phyloP scores from a whole-genome alignment of 2,888 invertebrate species.

The Tenodera sinensis region DNA sequence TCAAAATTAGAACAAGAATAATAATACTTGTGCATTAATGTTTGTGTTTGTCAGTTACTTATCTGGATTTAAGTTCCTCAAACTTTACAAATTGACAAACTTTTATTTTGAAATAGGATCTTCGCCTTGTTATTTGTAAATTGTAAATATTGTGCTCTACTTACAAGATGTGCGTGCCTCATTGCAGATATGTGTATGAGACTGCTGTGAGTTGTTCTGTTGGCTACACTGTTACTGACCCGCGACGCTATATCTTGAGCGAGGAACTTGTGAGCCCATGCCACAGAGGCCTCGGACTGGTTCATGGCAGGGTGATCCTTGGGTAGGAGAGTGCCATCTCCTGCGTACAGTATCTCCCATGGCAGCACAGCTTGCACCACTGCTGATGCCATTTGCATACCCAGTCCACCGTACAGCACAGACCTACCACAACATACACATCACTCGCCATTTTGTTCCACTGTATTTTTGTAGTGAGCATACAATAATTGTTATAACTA shows the following conservation, averaged over 20 bases:
- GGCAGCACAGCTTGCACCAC: slow-evolving; percentile 48
- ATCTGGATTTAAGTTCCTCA: no score
- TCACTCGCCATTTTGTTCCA: no score
- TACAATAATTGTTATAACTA: no score
- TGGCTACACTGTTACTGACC: slow-evolving; percentile 36
- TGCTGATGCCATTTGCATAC: slow-evolving; percentile 48
- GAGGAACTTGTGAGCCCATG: slow-evolving; percentile 36
- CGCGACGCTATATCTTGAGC: slow-evolving; percentile 36
- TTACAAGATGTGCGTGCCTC: slow-evolving; percentile 43
- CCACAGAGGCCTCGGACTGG: slow-evolving; percentile 38
- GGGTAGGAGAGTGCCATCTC: slow-evolving; percentile 45
- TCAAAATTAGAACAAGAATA: no score
- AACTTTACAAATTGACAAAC: no score
- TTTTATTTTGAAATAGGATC: no score
- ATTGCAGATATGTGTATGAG: slow-evolving; percentile 42
- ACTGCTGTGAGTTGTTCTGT: slow-evolving; percentile 40
- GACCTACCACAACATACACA: slow-evolving; percentile 41
- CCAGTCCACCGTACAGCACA: slow-evolving; percentile 50
- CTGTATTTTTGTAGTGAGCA: no score
- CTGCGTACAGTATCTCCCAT: slow-evolving; percentile 43
- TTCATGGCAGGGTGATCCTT: slow-evolving; percentile 43
- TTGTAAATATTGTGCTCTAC: slow-evolving; percentile 9
- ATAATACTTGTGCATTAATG: no score
- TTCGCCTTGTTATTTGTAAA: neutral
- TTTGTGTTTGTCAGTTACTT: no score